Conservation (phyloP, 2,888 invertebrate species). For the Mesodorylaimus sp. region DNA sequence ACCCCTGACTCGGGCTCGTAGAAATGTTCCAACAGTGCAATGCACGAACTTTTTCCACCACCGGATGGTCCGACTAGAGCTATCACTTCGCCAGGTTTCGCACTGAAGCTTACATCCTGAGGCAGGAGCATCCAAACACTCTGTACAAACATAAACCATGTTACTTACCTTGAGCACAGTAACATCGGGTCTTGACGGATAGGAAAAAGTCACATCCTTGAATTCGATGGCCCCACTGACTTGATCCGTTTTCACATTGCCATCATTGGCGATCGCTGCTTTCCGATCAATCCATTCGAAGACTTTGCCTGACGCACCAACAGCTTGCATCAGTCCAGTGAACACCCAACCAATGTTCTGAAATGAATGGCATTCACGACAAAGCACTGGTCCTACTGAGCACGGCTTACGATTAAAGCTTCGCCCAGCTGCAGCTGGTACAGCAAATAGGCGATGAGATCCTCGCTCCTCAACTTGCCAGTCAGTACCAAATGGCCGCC, state of each 20-base stretch:
- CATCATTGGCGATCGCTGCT: slow-evolving; percentile 23
- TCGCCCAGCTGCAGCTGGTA: slow-evolving; percentile 34
- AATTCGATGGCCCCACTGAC: slow-evolving; percentile 48
- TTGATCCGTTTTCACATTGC: slow-evolving; percentile 11
- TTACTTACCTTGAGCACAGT: slow-evolving; percentile 48
- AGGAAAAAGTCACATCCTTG: slow-evolving; percentile 54
- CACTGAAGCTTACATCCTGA: slow-evolving; percentile 32
- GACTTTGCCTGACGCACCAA: slow-evolving; percentile 34
- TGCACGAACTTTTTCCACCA: slow-evolving; percentile 34
- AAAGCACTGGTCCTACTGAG: not conserved
- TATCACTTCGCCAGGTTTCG: slow-evolving; percentile 33
- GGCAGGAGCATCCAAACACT: too few species aligned
- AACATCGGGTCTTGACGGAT: slow-evolving; percentile 58
- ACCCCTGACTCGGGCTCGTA: slow-evolving; percentile 31
- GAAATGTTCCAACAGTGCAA: slow-evolving; percentile 34
- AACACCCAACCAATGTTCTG: slow-evolving; percentile 32
- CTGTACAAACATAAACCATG: too few species aligned
- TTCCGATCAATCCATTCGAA: slow-evolving; percentile 30
- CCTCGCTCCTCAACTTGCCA: slow-evolving; percentile 25
- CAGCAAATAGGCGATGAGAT: slow-evolving; percentile 32
- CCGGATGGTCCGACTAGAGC: slow-evolving; percentile 35
- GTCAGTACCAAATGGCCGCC: slow-evolving; percentile 33
- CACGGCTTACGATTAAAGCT: slow-evolving; percentile 28
- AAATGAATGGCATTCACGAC: slow-evolving; percentile 6
- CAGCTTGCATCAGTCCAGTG: slow-evolving; percentile 34